phyloP scores from a whole-genome alignment of 2,113 vertebrate genomes.

The Mohoua ochrocephala region DNA sequence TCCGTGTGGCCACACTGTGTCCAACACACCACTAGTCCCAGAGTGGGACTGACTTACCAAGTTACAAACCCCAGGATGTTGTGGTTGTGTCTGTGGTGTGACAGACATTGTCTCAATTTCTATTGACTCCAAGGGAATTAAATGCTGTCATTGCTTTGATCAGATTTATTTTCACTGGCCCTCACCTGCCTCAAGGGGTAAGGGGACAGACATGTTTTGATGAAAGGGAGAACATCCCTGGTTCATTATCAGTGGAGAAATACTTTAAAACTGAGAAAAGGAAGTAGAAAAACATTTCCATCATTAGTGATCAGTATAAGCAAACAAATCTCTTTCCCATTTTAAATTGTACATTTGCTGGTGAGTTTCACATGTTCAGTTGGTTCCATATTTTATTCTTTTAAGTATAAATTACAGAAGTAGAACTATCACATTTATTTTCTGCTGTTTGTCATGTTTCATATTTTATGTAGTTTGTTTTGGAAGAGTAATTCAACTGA shows the following conservation, averaged over 20 bases:
- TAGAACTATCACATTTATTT: background rate
- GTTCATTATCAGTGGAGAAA: background rate
- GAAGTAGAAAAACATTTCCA: background rate
- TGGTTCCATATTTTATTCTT: background rate
- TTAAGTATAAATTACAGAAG: background rate
- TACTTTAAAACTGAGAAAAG: background rate
- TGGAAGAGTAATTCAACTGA: background rate
- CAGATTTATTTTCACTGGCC: background rate
- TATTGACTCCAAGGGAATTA: background rate
- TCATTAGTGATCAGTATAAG: background rate
- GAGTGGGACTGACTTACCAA: background rate
- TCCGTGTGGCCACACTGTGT: rapidly evolving
- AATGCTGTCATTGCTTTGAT: background rate
- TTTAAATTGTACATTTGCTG: background rate
- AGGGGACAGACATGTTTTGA: background rate
- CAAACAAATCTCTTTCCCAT: background rate
- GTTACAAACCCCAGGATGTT: background rate
- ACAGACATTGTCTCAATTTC: background rate
- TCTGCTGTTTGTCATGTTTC: background rate
- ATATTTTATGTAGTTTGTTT: background rate
- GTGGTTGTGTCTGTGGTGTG: background rate
- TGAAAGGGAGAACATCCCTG: background rate
- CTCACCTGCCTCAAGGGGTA: background rate
- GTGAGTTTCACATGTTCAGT: background rate
- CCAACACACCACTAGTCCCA: background rate